Conservation (phyloP, 2,888 invertebrate species). For the Anagyrus pseudococci region DNA sequence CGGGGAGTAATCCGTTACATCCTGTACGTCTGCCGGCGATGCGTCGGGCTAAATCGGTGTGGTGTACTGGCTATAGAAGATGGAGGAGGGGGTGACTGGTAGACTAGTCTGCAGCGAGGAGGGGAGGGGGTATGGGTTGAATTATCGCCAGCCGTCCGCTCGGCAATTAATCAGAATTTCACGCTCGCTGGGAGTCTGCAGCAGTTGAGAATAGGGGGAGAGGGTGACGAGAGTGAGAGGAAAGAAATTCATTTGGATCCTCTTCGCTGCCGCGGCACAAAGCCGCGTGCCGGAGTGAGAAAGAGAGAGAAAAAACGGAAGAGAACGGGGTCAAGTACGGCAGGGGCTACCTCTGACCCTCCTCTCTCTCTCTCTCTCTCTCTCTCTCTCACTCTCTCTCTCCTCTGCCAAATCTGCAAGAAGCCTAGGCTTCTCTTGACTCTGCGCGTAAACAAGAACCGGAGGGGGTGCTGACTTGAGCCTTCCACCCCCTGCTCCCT, state of each 20-base stretch:
- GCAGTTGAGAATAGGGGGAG: no score
- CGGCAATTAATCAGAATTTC: slow-evolving; percentile 24
- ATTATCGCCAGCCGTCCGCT: slow-evolving; percentile 11
- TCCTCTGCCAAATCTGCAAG: slow-evolving; percentile 2
- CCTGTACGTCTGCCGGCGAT: no score
- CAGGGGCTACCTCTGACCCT: background rate
- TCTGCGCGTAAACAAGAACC: no score
- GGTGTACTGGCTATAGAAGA: no score
- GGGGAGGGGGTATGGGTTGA: no score
- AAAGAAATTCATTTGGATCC: slow-evolving; percentile 8
- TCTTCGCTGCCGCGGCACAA: background rate
- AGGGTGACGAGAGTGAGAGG: background rate
- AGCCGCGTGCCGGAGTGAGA: background rate
- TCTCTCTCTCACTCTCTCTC: background rate
- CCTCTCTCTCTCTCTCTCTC: background rate
- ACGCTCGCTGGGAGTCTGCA: slow-evolving; percentile 3
- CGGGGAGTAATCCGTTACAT: no score
- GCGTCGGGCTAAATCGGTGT: no score
- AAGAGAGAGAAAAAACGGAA: background rate
- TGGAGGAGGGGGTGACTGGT: no score
- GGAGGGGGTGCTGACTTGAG: no score
- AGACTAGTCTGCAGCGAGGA: background rate
- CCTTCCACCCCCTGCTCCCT: no score
- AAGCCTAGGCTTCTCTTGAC: no score
- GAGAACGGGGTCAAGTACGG: slow-evolving; percentile 32